Evolutionary conservation across 2,888 invertebrate species (phyloP), one percentile per base, ranked within the genome.

Genomic region (Mystacides longicornis): DNA sequence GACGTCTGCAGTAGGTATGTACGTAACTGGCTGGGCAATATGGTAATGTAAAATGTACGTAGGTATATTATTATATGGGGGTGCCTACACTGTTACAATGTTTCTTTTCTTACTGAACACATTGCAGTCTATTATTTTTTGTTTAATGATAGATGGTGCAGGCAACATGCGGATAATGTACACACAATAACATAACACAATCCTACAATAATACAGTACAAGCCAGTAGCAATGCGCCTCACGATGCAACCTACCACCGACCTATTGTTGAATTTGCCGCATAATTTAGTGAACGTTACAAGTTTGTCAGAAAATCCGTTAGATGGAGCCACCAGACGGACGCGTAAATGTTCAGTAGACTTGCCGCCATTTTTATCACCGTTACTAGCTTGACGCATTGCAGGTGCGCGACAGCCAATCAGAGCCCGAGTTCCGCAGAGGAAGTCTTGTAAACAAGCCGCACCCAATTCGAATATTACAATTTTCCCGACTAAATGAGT

Each of bases 321-420:
- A 70, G 45, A 45, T 19, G 45, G 45, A 19, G 19, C 19, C 45
- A 45, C 45, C 11, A 16, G 14, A 37, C 37, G 37, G 37, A 33
- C 59, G 59, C 60, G 64, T 46, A 48, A 50, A 64, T 66, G 65
- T 67, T 65, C 65, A 67, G 68, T 67, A 67, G 67, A 49, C 46
- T 64, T 63, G 65, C 66, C 69, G 73, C 74, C 55, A 48, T 53
- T 49, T 53, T 47, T 55, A 52, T 48, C 55, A 55, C 55, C 52
- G 66, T 65, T 63, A 63, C 65, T 65, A 69, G 74, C 74, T 80
- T 87, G 87, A 86, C 87, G 87, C 86, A 87, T 86, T 87, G 87
- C 87, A 86, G 88, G 87, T 87, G 84, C 83, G 82, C 81, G 78
- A 72, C 78, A 79, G 80, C 87, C 87, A 87, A 88, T 87, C 82